Evolutionary conservation across 2,888 invertebrate species (phyloP).

Genomic region (Steinernema scapterisci): DNA sequence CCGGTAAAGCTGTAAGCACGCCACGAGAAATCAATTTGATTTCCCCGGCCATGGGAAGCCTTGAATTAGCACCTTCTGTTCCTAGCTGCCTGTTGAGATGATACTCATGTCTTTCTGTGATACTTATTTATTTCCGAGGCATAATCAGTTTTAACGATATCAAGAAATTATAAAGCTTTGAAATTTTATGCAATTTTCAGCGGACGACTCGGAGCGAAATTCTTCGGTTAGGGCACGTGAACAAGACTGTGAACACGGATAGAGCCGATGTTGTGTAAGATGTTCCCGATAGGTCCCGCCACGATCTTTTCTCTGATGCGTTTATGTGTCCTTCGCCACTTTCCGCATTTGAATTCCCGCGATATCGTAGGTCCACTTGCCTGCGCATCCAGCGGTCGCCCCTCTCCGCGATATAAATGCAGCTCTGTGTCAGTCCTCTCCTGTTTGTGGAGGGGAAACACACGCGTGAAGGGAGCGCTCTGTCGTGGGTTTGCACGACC

Average conservation of each 20-base stretch:
- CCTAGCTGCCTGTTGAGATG: background rate
- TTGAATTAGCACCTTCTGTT: background rate
- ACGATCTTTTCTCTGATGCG: no score
- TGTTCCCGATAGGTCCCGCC: no score
- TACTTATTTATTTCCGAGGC: no score
- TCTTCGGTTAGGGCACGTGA: no score
- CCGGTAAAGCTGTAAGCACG: background rate
- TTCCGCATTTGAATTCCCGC: background rate
- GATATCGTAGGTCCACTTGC: background rate
- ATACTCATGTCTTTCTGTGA: no score
- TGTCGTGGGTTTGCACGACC: background rate
- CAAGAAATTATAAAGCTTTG: background rate
- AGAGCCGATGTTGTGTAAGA: no score
- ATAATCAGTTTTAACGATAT: background rate
- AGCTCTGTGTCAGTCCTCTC: slow-evolving; percentile 3
- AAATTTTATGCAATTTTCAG: background rate
- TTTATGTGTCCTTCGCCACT: no score
- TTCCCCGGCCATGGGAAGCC: slow-evolving; percentile 19
- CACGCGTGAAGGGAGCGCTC: slow-evolving; percentile 16
- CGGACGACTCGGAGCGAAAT: no score
- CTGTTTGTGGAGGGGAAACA: slow-evolving; percentile 16
- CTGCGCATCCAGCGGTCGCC: background rate
- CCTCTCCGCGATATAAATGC: slow-evolving; percentile 3
- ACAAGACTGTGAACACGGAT: no score
- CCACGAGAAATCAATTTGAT: background rate